phyloP scores from a whole-genome alignment of 2,888 invertebrate genomes.

The Agrochola circellaris region DNA sequence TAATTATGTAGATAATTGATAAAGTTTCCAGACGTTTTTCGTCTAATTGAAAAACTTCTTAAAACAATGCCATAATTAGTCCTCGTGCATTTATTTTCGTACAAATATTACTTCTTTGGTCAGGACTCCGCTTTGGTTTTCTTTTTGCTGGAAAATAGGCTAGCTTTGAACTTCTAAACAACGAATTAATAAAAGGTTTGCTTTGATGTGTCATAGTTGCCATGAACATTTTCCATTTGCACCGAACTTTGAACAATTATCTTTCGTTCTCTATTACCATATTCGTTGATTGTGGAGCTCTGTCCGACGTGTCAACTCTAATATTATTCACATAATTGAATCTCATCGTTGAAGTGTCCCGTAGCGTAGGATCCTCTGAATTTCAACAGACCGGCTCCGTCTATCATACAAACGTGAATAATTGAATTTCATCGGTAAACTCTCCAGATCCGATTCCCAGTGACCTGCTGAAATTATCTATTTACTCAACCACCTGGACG shows the following conservation, averaged over 20 bases:
- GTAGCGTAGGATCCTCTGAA: conserved; percentile 60
- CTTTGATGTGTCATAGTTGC: conserved; percentile 71
- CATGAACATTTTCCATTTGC: conserved; percentile 55
- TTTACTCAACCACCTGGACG: conserved; percentile 69
- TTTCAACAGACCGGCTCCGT: conserved; percentile 61
- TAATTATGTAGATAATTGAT: conserved; percentile 47
- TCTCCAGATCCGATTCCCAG: conserved; percentile 67
- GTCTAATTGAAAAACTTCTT: conserved; percentile 71
- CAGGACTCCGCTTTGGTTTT: background rate
- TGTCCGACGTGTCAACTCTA: conserved; percentile 70
- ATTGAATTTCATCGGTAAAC: conserved; percentile 75
- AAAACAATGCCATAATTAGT: conserved; percentile 18
- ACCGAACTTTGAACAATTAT: conserved; percentile 46
- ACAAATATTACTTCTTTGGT: conserved; percentile 4
- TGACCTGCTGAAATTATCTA: conserved; percentile 71
- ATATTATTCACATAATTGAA: conserved; percentile 75
- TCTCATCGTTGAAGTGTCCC: conserved; percentile 67
- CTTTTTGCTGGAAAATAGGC: conserved; percentile 6
- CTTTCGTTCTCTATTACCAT: conserved; percentile 59
- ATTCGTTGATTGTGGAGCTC: conserved; percentile 67
- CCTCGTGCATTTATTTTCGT: conserved; percentile 17
- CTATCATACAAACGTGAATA: conserved; percentile 72
- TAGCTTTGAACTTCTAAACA: conserved; percentile 34
- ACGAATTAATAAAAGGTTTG: conserved; percentile 32
- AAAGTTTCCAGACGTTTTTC: conserved; percentile 49